Evolutionary conservation across 2,113 vertebrate species (phyloP).

Genomic region (Candoia aspera): DNA sequence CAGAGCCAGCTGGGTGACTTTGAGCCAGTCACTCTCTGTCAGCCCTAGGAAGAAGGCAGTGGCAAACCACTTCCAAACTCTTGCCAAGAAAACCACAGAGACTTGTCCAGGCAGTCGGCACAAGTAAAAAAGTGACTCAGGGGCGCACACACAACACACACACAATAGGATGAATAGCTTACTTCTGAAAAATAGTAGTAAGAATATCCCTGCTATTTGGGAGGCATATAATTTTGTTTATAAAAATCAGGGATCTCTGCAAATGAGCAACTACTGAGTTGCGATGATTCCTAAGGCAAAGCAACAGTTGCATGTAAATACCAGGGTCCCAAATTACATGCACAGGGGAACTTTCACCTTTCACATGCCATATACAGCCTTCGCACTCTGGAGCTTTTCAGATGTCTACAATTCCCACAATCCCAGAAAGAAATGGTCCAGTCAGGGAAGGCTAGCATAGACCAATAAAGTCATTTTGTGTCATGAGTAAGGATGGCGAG

Average conservation of each 20-base stretch:
- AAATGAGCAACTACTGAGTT: conserved; percentile 50
- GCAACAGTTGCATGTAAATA: conserved; percentile 47
- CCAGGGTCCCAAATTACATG: conserved; percentile 26
- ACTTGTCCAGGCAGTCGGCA: neutral
- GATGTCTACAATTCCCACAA: neutral
- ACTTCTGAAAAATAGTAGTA: conserved; percentile 38
- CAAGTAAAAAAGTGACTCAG: neutral
- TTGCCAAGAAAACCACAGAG: neutral
- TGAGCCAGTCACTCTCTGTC: neutral
- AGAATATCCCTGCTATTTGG: conserved; percentile 52
- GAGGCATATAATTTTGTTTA: conserved; percentile 55
- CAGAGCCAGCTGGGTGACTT: neutral
- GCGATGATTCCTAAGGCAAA: conserved; percentile 61
- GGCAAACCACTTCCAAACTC: neutral
- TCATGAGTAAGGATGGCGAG: too few relatives aligned
- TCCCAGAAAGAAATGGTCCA: neutral
- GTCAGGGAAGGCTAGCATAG: neutral
- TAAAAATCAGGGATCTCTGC: conserved; percentile 48
- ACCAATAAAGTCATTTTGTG: neutral
- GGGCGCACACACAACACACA: neutral
- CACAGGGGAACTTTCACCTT: too few relatives aligned
- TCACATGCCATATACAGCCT: neutral
- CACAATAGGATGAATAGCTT: neutral
- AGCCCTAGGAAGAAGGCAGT: neutral
- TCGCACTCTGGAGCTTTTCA: neutral